Conservation (phyloP, 1,140 invertebrate genomes). For the Solenopsis fugax region DNA sequence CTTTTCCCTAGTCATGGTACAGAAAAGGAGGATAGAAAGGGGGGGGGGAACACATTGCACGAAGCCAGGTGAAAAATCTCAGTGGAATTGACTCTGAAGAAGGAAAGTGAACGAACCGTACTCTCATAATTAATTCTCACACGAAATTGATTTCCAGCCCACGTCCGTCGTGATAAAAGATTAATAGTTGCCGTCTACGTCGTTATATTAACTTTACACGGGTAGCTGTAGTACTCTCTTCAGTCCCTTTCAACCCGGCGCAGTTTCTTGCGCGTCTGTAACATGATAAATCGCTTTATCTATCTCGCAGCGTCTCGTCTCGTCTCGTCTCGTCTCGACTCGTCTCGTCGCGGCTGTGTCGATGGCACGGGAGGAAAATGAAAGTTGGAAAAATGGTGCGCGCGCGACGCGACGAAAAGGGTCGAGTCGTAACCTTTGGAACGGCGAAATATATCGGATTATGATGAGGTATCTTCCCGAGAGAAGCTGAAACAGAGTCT, state of each 20-base stretch:
- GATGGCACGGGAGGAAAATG: conserved; percentile 46
- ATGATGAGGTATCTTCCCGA: conserved; percentile 42
- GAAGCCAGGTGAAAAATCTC: conserved; percentile 40
- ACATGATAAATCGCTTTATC: conserved; percentile 67
- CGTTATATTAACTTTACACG: conserved; percentile 58
- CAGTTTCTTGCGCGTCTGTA: conserved; percentile 62
- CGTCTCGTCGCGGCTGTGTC: conserved; percentile 12
- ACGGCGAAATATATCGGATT: conserved; percentile 57
- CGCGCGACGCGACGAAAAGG: conserved; percentile 18
- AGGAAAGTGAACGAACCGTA: conserved; percentile 46
- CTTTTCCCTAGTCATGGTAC: neutral
- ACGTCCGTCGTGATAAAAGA: conserved; percentile 57
- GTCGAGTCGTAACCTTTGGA: conserved; percentile 56
- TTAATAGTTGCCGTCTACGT: conserved; percentile 58
- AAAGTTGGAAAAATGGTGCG: conserved; percentile 57
- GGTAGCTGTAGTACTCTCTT: conserved; percentile 35
- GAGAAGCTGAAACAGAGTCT: conserved; percentile 57
- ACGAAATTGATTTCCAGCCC: conserved; percentile 53
- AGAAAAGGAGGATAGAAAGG: neutral
- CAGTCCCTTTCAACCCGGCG: conserved; percentile 12
- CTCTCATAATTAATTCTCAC: conserved; percentile 61
- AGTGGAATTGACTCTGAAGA: conserved; percentile 33
- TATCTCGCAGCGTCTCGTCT: conserved; percentile 47
- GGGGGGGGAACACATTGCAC: neutral
- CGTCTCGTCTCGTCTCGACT: neutral